Percentiles rank a stretch among this genome's conserved stretches.
These are phyloP conservation scores for Orchesella flavescens DNA, from an alignment of 2,888 invertebrate species.

Conservation along the genomic window DNA sequence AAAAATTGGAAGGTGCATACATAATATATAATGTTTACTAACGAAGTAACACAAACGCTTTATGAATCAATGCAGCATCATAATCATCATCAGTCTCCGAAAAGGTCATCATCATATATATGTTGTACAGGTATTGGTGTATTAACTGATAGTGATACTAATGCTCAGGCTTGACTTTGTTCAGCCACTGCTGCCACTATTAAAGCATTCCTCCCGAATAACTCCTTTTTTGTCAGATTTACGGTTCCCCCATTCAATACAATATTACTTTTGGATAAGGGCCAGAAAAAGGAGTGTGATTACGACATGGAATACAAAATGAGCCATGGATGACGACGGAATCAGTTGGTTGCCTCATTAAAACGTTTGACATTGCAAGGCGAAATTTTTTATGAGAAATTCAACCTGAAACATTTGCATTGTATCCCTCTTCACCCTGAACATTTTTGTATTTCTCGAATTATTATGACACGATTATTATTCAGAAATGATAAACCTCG, in stretches of 20 bases:
- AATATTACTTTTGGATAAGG: slow-evolving; percentile 46
- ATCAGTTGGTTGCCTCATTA: not conserved
- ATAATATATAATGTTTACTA: no score
- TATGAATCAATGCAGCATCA: no score
- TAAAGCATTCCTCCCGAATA: not conserved
- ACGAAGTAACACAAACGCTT: no score
- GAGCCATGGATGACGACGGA: slow-evolving; percentile 13
- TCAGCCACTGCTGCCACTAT: no score
- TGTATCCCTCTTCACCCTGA: not conserved
- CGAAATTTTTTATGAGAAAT: not conserved
- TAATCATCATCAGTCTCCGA: no score
- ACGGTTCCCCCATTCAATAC: slow-evolving; percentile 13
- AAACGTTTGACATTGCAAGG: slow-evolving; percentile 16
- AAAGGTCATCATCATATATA: no score
- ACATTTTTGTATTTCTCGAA: not conserved
- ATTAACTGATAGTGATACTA: no score
- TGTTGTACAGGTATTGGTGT: no score
- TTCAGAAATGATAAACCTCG: slow-evolving; percentile 20
- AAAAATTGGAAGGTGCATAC: no score
- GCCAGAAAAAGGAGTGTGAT: slow-evolving; percentile 56
- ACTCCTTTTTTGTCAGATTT: not conserved
- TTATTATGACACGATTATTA: slow-evolving; percentile 19
- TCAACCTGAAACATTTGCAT: not conserved
- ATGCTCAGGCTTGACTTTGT: no score
- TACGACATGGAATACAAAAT: slow-evolving; percentile 22